phyloP scores from a whole-genome alignment of 2,888 invertebrate species.

The Ornithoptera alexandrae region DNA sequence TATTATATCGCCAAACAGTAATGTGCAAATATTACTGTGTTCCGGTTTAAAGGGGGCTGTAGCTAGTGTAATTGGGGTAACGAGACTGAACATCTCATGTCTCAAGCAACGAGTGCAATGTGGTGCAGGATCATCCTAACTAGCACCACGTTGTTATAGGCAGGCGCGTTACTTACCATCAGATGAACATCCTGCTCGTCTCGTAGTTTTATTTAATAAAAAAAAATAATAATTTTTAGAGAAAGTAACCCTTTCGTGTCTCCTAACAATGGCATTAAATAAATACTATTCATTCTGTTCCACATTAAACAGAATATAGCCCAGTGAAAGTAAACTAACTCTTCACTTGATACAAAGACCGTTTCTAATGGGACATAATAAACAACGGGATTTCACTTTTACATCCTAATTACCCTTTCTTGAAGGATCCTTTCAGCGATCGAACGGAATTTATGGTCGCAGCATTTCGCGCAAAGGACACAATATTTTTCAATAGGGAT shows the following conservation, averaged over 20 bases:
- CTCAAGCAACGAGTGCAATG: too few relatives aligned
- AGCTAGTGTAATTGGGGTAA: too few relatives aligned
- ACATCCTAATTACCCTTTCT: slow-evolving; percentile 72
- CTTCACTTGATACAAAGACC: slow-evolving; percentile 53
- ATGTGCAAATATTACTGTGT: too few relatives aligned
- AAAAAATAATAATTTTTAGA: slow-evolving; percentile 1
- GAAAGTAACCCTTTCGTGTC: slow-evolving; percentile 17
- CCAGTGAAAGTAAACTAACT: slow-evolving; percentile 67
- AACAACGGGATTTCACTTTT: slow-evolving; percentile 71
- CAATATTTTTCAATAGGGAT: slow-evolving; percentile 50
- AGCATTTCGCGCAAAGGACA: slow-evolving; percentile 57
- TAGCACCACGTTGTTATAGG: too few relatives aligned
- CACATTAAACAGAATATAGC: slow-evolving; percentile 38
- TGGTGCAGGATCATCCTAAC: too few relatives aligned
- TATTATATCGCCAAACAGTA: too few relatives aligned
- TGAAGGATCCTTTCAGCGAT: slow-evolving; percentile 53
- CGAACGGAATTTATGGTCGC: slow-evolving; percentile 64
- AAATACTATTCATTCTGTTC: slow-evolving; percentile 29
- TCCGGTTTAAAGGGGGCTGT: too few relatives aligned
- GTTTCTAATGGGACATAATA: slow-evolving; percentile 57
- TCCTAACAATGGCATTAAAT: slow-evolving; percentile 19
- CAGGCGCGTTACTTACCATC: too few relatives aligned
- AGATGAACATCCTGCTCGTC: too few relatives aligned
- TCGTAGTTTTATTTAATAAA: too few relatives aligned
- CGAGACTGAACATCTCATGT: too few relatives aligned